These are phyloP conservation scores for Corydoras maculifer DNA, from an alignment of 2,113 vertebrate genomes.

Conservation along the genomic window DNA sequence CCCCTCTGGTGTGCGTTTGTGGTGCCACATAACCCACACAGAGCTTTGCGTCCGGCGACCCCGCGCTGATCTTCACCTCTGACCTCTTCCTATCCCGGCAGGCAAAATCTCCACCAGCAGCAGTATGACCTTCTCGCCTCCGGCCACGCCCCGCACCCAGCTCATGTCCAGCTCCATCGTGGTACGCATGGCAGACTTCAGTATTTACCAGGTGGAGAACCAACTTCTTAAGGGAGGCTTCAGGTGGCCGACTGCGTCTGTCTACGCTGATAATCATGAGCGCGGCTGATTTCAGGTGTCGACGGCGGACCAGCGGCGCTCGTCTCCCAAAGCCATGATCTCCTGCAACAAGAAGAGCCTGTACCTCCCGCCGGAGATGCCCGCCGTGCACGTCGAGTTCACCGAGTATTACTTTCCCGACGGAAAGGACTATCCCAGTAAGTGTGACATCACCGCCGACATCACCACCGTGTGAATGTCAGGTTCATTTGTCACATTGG, in stretches of 20 bases:
- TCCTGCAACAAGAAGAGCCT: constrained; percentile 97
- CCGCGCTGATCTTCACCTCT: constrained; percentile 3
- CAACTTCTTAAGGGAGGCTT: too few species aligned
- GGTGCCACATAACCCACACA: constrained; percentile 49
- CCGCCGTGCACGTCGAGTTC: constrained; percentile 92
- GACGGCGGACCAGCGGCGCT: constrained; percentile 87
- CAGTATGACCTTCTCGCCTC: constrained; percentile 65
- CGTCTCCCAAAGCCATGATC: constrained; percentile 91
- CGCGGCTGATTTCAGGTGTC: constrained; percentile 73
- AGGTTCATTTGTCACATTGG: too few species aligned
- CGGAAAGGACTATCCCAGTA: constrained; percentile 94
- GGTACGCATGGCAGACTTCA: constrained; percentile 93
- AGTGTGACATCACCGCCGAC: constrained; percentile 44
- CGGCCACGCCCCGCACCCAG: constrained; percentile 76
- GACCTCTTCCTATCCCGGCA: constrained; percentile 35
- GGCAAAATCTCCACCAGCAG: constrained; percentile 67
- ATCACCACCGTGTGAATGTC: too few species aligned
- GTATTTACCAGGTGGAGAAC: constrained; percentile 85
- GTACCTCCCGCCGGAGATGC: constrained; percentile 96
- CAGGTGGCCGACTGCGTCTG: too few species aligned
- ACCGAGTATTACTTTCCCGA: constrained; percentile 98
- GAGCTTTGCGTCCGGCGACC: constrained; percentile 6
- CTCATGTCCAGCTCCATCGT: constrained; percentile 95
- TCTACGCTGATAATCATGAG: too few species aligned
- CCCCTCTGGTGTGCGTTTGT: constrained; percentile 51